Evolutionary conservation across 1,140 invertebrate species (phyloP), one percentile per base, ranked within the genome.

Genomic region (Apis dorsata): DNA sequence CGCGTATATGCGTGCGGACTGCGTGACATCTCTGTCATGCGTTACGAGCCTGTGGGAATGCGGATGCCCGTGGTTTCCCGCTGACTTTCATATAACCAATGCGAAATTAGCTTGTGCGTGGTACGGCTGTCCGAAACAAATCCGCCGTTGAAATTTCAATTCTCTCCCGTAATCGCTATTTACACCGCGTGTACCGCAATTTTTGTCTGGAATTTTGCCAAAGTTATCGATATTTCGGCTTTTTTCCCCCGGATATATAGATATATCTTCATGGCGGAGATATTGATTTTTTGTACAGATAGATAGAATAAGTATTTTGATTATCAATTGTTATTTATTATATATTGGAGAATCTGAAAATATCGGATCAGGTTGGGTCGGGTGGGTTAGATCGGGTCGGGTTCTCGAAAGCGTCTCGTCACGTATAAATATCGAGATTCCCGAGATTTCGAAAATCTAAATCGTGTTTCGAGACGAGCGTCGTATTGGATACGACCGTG

Each of bases 41-140:
- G 72, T 87, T 87, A 87, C 78, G 79, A 69, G 78, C 83, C 84
- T 88, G 86, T 85, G 84, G 86, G 80, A 88, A 88, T 88, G 84
- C 81, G 84, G 84, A 88, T 83, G 84, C 85, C 79, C 86, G 84
- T 81, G 84, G 84, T 88, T 88, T 86, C 73, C 86, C 86, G 86
- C 87, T 88, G 87, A 83, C 87, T 86, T 88, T 86, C 81, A 79
- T 84, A 88, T 85, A 88, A 87, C 85, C 84, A 77, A 88, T 79
- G 81, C 79, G 80, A 88, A 88, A 88, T 88, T 88, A 81, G 69
- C 72, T 75, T 73, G 82, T 76, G 79, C 73, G 65, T 84, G 65
- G 74, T n/a, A 65, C 83, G 80, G 74, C 79, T 88, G 80, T 81
- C 84, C 84, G 78, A 86, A 86, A 88, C 84, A 85, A 88, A 88